Base-by-base conservation (phyloP, 53 echinoderm and acorn worm genomes). In the Actinopyga echinites region DNA sequence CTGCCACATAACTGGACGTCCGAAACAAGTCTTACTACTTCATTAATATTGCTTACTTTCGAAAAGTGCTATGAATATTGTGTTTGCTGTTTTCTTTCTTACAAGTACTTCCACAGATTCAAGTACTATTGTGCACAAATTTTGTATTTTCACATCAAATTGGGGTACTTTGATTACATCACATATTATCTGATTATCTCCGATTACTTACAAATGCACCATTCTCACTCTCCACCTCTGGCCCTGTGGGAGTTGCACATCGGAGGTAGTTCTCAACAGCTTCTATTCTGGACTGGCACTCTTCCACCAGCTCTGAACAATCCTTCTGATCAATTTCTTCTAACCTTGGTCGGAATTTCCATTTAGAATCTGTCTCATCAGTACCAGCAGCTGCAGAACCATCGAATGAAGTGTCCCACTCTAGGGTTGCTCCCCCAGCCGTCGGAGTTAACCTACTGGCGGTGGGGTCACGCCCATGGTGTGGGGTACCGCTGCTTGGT, bases 401-500 rank as follows among this genome's bases (percentile, higher is more conserved):
- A n/a, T 62, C 62, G 12, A 21, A 36, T 17, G 81, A 85, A 35
- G 69, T 90, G 59, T 99, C 99, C 99, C 99, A 99, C 87, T 99
- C 99, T 19, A 99, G 85, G 1, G 92, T 82, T 30, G 82, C 91
- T 87, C n/a, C n/a, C 5, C 83, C 83, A 44, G 94, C 90, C 30
- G 87, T 93, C 0, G 99, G 99, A 19, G 99, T 99, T 23, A 90
- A 64, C 26, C 99, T 79, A 17, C 99, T 94, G 5, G 94, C 89
- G 7, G 24, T 52, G 30, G 54, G 79, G 29, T 85, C 85, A 54
- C 56, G 69, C 28, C 64, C 30, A 60, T 58, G 85, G 61, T 30
- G 63, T 10, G 60, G 85, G 64, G 59, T 61, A 21, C 58, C 28
- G 34, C 37, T 38, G 30, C 42, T 45, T 9, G 85, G 75, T 0